Percentiles rank a stretch among this genome's conserved stretches.
Evolutionary conservation across 2,113 vertebrate species (phyloP).

Genomic region (Sapajus apella): DNA sequence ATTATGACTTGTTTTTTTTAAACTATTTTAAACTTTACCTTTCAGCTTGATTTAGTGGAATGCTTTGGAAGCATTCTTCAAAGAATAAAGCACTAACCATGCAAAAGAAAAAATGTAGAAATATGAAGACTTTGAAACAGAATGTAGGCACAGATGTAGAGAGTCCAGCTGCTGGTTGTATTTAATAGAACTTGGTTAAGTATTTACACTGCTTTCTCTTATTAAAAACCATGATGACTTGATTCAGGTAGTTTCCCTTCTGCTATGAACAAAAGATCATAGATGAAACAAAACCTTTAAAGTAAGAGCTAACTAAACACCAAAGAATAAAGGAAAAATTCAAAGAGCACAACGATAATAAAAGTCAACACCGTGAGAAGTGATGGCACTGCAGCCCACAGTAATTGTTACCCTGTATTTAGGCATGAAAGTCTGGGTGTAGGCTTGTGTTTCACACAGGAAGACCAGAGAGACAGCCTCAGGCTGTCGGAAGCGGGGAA

Average conservation of each 20-base stretch:
- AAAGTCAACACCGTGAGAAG: not conserved
- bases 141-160: not conserved
- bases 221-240: not conserved
- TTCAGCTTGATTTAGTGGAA: constrained; percentile 52
- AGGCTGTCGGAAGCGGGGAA: not conserved
- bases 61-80: constrained; percentile 63
- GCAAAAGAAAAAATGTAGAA: not conserved
- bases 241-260: not conserved
- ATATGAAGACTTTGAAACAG: fast-evolving
- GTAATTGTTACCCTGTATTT: not conserved
- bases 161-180: not conserved
- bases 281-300: constrained; percentile 28
- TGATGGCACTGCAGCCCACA: fast-evolving
- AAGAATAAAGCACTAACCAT: constrained; percentile 75
- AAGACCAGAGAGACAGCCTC: not conserved
- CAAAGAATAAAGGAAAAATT: not conserved
- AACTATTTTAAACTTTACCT: constrained; percentile 73
- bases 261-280: not conserved
- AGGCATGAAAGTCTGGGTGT: not conserved
- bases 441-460: not conserved
- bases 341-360: not conserved
- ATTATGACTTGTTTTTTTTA: constrained; percentile 54
- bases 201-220: constrained; percentile 37
- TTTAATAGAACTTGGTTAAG: not conserved
- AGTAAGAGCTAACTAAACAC: not conserved